Conservation (phyloP, 2,888 invertebrate species). For the Boloria euphrosyne region DNA sequence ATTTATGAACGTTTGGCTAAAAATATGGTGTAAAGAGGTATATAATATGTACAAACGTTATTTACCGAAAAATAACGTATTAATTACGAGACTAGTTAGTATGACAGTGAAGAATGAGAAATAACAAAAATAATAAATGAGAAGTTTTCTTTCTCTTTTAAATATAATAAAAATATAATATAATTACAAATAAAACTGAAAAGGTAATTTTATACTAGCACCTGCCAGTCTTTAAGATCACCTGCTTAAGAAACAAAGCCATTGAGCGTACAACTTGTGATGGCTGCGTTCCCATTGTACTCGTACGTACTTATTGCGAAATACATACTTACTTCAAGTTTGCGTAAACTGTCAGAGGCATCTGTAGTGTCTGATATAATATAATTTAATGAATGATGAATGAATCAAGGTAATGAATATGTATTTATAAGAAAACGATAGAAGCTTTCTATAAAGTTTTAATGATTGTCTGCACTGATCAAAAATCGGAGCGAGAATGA, state of each 20-base stretch:
- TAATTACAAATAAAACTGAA: conserved; percentile 47
- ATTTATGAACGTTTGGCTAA: too few species aligned
- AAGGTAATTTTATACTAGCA: conserved; percentile 59
- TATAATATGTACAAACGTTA: too few species aligned
- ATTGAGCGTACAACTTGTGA: conserved; percentile 33
- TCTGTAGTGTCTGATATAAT: too few species aligned
- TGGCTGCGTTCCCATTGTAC: conserved; percentile 35
- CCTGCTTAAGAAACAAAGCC: conserved; percentile 55
- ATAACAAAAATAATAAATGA: conserved; percentile 4
- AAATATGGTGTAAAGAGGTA: too few species aligned
- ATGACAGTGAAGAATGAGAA: conserved; percentile 12
- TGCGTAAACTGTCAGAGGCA: neutral
- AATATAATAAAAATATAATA: conserved; percentile 24
- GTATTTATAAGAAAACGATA: too few species aligned
- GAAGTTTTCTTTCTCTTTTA: conserved; percentile 40
- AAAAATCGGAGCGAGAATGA: too few species aligned
- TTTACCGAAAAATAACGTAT: too few species aligned
- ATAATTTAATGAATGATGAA: too few species aligned
- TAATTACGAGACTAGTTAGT: too few species aligned
- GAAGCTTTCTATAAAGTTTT: too few species aligned
- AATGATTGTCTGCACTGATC: too few species aligned
- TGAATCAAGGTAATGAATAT: too few species aligned
- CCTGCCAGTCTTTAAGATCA: conserved; percentile 64
- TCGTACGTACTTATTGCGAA: conserved; percentile 5
- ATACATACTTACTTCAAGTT: neutral